These are phyloP conservation scores for Discoglossus pictus DNA, from an alignment of 2,797 vertebrate genomes.

Conservation along the genomic window DNA sequence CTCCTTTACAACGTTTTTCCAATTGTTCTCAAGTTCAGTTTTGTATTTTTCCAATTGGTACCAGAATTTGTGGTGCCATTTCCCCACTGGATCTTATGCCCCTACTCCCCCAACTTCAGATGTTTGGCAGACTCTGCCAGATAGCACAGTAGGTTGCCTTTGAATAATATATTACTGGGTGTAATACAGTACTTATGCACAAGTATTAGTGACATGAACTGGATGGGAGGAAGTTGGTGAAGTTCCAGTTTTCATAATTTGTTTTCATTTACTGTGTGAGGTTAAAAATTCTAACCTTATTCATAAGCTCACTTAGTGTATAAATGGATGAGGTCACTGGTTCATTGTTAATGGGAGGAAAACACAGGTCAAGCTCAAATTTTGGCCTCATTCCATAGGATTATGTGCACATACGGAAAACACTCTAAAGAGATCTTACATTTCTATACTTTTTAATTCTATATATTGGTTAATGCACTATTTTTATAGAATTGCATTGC, in stretches of 20 bases:
- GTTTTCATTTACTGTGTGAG: constrained; percentile 52
- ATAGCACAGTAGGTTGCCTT: constrained; percentile 23
- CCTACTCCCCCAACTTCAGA: constrained; percentile 20
- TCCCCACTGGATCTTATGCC: background rate
- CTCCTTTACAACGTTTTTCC: too few species aligned
- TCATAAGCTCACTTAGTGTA: constrained; percentile 50
- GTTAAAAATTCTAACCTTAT: constrained; percentile 51
- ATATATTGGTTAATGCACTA: constrained; percentile 17
- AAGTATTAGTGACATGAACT: constrained; percentile 30
- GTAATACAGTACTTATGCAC: constrained; percentile 14
- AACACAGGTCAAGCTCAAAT: constrained; percentile 32
- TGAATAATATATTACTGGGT: constrained; percentile 34
- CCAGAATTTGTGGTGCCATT: too few species aligned
- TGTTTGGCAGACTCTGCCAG: constrained; percentile 7
- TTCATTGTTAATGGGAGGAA: constrained; percentile 50
- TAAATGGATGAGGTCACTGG: constrained; percentile 49
- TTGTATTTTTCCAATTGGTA: too few species aligned
- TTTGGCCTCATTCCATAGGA: constrained; percentile 40
- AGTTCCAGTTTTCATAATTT: constrained; percentile 51
- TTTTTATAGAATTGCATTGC: background rate
- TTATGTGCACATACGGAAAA: constrained; percentile 44
- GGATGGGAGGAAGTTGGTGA: constrained; percentile 45
- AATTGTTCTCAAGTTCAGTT: too few species aligned
- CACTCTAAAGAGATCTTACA: constrained; percentile 19
- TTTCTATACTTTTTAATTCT: constrained; percentile 6